phyloP scores from a whole-genome alignment of 2,113 vertebrate genomes.

The Leptosomus discolor region DNA sequence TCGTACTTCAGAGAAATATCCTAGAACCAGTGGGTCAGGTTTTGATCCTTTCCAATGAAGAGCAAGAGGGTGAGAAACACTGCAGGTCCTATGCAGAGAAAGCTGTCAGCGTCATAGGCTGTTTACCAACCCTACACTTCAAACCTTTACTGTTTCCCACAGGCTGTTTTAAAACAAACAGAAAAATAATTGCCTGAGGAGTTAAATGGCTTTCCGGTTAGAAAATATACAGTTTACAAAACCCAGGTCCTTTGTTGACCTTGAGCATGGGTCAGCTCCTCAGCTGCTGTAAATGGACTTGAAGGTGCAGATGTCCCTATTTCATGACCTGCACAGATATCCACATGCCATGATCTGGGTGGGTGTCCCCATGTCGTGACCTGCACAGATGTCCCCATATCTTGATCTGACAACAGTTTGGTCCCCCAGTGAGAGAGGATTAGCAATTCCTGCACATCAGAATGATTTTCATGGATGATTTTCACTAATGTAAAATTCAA shows the following conservation, averaged over 20 bases:
- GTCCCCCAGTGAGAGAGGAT: accelerated
- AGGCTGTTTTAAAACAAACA: background rate
- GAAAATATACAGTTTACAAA: background rate
- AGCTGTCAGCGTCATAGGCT: background rate
- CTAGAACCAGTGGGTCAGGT: background rate
- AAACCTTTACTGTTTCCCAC: background rate
- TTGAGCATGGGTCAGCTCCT: background rate
- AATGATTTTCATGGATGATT: background rate
- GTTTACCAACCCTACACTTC: background rate
- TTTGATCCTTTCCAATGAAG: background rate
- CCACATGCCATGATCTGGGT: background rate
- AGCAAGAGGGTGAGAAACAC: background rate
- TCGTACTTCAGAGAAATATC: background rate
- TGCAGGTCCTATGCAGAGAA: background rate
- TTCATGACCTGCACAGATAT: accelerated
- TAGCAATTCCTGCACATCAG: background rate
- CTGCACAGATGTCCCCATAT: too few species aligned
- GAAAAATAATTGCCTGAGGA: background rate
- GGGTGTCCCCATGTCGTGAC: background rate
- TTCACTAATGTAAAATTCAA: background rate
- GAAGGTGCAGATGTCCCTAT: accelerated
- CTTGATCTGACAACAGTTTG: accelerated
- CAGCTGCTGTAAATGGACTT: background rate
- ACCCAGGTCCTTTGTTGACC: background rate
- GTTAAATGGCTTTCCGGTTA: background rate